Evolutionary conservation across 2,797 vertebrate genomes (phyloP).

Genomic region (Psittacula echo): DNA sequence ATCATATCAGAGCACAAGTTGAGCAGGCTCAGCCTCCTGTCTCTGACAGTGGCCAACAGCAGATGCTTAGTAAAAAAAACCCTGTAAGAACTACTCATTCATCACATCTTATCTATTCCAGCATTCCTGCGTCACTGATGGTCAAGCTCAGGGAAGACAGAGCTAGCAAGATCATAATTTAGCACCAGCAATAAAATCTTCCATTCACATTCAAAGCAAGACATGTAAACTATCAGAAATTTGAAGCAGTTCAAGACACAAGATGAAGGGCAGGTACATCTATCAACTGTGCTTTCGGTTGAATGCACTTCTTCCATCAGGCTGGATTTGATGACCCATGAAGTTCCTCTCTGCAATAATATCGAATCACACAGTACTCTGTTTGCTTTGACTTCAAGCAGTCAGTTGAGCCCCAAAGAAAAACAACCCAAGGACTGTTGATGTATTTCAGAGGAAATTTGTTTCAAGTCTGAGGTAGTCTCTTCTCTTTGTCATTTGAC

Average conservation of each 20-base stretch:
- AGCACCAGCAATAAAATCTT: slow-evolving; percentile 18
- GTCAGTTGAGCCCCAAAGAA: not conserved
- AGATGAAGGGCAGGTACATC: slow-evolving; percentile 41
- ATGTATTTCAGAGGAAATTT: not conserved
- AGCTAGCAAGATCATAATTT: slow-evolving; percentile 18
- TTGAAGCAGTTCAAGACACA: not conserved
- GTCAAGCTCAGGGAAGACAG: slow-evolving; percentile 2
- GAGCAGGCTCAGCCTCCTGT: not conserved
- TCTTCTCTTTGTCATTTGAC: not conserved
- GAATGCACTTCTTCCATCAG: not conserved
- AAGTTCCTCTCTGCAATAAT: slow-evolving; percentile 24
- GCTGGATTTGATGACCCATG: slow-evolving; percentile 52
- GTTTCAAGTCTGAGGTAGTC: not conserved
- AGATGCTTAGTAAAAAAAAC: not conserved
- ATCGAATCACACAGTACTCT: slow-evolving; percentile 16
- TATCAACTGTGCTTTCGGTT: slow-evolving; percentile 14
- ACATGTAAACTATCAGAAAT: not conserved
- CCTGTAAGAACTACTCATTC: not conserved
- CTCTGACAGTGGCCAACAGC: not conserved
- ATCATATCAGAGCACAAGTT: not conserved
- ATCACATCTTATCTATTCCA: slow-evolving; percentile 35
- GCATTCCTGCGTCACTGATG: not conserved
- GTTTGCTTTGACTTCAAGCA: slow-evolving; percentile 31
- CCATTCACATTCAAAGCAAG: slow-evolving; percentile 42
- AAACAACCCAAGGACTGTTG: slow-evolving; percentile 11